These are phyloP conservation scores for Troilus luridus DNA, from an alignment of 2,888 invertebrate genomes.

Conservation along the genomic window DNA sequence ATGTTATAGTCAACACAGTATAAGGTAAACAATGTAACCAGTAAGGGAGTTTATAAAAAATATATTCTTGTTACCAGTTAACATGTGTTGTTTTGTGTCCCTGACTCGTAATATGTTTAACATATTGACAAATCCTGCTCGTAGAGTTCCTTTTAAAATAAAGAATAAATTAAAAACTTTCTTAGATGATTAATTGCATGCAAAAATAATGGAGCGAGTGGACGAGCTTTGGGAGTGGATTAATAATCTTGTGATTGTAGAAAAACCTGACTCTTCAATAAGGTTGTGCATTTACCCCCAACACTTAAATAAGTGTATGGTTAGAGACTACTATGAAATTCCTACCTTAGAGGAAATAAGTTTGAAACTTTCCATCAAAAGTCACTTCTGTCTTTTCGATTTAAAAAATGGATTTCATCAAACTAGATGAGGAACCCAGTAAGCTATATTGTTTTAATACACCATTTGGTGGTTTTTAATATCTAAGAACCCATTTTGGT, in stretches of 20 bases:
- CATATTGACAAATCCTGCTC: neutral
- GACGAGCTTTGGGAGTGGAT: neutral
- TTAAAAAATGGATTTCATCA: too few species aligned
- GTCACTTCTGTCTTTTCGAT: too few species aligned
- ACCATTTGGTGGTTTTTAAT: slow-evolving; percentile 15
- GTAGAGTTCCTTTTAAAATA: neutral
- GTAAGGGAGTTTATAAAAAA: too few species aligned
- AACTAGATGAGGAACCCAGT: slow-evolving; percentile 24
- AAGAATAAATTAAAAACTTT: slow-evolving; percentile 6
- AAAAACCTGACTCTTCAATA: slow-evolving; percentile 11
- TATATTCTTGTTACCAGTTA: too few species aligned
- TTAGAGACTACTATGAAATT: neutral
- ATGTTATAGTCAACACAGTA: too few species aligned
- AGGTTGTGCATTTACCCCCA: slow-evolving; percentile 10
- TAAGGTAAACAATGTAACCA: too few species aligned
- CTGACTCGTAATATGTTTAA: too few species aligned
- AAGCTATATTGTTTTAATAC: slow-evolving; percentile 11
- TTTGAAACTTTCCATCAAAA: neutral
- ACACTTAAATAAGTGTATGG: neutral
- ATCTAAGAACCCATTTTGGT: slow-evolving; percentile 53
- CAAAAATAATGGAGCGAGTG: neutral
- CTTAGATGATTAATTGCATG: slow-evolving; percentile 17
- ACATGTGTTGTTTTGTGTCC: too few species aligned
- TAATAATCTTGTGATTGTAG: slow-evolving; percentile 1
- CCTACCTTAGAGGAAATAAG: slow-evolving; percentile 35